A percentile compares a stretch with the other conserved stretches of the same genome.
These are phyloP conservation scores for Nasonovia ribisnigri DNA, from an alignment of 2,888 invertebrate genomes.

Conservation along the genomic window DNA sequence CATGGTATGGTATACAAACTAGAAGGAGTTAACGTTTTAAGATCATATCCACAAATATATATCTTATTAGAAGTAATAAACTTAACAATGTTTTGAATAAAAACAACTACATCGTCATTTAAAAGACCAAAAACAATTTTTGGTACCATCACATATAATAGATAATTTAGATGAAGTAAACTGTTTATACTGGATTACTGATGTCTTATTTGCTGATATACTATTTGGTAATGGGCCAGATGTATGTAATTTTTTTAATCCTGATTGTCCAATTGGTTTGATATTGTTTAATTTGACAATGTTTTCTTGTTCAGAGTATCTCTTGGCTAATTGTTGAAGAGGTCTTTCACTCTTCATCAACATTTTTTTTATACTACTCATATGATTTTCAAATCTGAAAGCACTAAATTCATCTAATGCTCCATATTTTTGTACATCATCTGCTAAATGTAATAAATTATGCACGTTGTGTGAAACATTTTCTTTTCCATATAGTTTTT, in stretches of 20 bases:
- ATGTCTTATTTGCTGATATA: background rate
- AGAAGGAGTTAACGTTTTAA: background rate
- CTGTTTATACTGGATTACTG: background rate
- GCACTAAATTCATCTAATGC: slow-evolving; percentile 6
- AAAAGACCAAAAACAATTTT: slow-evolving; percentile 1
- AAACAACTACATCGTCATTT: background rate
- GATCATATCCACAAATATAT: background rate
- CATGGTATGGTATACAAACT: background rate
- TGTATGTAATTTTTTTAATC: background rate
- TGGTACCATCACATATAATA: background rate
- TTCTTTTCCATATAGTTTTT: background rate
- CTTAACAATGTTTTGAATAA: background rate
- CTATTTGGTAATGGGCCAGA: background rate
- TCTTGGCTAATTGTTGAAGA: background rate
- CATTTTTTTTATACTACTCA: background rate
- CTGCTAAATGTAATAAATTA: background rate
- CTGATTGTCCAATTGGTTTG: background rate
- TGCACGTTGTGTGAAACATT: background rate
- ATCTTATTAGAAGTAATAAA: background rate
- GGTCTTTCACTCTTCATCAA: background rate
- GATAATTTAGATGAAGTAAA: background rate
- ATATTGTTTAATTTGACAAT: background rate
- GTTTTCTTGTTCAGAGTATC: slow-evolving; percentile 8
- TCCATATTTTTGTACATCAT: background rate
- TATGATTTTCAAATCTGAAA: background rate